Base-by-base conservation (phyloP, 2,113 vertebrate genomes). In the Corvus cornix region DNA sequence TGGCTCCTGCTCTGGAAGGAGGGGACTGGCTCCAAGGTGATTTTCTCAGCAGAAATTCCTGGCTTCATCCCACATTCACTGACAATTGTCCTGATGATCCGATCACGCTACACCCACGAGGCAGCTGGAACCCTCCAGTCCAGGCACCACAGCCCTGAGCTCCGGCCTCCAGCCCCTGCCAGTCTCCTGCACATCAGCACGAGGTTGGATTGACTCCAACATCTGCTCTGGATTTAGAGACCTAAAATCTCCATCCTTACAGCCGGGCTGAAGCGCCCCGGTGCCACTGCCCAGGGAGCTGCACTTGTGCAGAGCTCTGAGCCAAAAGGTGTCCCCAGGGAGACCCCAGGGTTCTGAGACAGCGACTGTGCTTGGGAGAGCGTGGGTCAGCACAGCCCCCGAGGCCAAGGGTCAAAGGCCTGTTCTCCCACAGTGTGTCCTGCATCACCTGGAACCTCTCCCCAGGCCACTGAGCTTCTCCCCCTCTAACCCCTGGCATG, bases 11-110 rank as follows among this genome's bases (percentile, higher is more conserved):
- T 60, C 70, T 37, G 39, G 33, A 39, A 59, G 52, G 43, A 83
- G 6, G 33, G 26, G 1, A 28, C 4, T 15, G 46, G 48, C 73
- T 73, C 55, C 51, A 43, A 43, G 59, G 68, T 27, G 74, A 16
- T 52, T 4, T 22, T 53, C 24, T 13, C 53, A 56, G 83, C 27
- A 62, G 77, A 49, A 52, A 48, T 69, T n/a, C 52, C 46, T 77
- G 59, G 11, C n/a, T 60, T 39, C 0, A 0, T 56, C 53, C 68
- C 51, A 30, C 41, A 73, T 2, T 51, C 4, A 0, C 27, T 35
- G 62, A 33, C 0, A 0, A 13, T 13, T 59, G 52, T 16, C 31
- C 31, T 15, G 1, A 12, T 27, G 23, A 13, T 13, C 48, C 0
- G 0, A 27, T 18, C 39, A 44, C 23, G 9, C 22, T 21, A 6